Evolutionary conservation across 2,113 vertebrate species (phyloP).

Genomic region (Ahaetulla prasina): DNA sequence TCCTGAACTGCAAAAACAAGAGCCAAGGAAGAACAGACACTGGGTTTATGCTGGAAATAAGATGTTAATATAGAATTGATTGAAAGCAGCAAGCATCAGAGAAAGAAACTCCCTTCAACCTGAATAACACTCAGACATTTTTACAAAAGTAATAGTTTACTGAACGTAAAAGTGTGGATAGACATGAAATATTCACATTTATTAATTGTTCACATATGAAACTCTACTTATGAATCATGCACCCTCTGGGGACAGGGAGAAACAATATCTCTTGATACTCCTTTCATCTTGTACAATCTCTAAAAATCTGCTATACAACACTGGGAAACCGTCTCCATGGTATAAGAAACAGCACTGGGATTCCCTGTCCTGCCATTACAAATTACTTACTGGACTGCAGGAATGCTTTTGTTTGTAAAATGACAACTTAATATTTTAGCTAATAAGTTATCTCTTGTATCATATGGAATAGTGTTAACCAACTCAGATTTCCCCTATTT

Average conservation of each 20-base stretch:
- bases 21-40: neutral
- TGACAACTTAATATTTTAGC: neutral
- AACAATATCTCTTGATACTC: neutral
- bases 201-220: neutral
- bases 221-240: neutral
- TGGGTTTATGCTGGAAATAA: neutral
- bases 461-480: neutral
- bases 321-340: neutral
- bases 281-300: neutral
- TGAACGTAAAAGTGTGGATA: neutral
- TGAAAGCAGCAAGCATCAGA: neutral
- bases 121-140: neutral
- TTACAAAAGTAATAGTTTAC: neutral
- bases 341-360: neutral
- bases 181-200: neutral
- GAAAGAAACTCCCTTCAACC: neutral
- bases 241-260: neutral
- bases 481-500: neutral
- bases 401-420: neutral
- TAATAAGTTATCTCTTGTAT: neutral
- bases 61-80: neutral
- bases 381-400: neutral
- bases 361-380: neutral
- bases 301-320: neutral
- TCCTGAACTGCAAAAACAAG: neutral